Percentiles rank a stretch among this genome's conserved stretches.
These are phyloP conservation scores for Myiotriccus ornatus DNA, from an alignment of 2,797 vertebrate species.

Conservation along the genomic window DNA sequence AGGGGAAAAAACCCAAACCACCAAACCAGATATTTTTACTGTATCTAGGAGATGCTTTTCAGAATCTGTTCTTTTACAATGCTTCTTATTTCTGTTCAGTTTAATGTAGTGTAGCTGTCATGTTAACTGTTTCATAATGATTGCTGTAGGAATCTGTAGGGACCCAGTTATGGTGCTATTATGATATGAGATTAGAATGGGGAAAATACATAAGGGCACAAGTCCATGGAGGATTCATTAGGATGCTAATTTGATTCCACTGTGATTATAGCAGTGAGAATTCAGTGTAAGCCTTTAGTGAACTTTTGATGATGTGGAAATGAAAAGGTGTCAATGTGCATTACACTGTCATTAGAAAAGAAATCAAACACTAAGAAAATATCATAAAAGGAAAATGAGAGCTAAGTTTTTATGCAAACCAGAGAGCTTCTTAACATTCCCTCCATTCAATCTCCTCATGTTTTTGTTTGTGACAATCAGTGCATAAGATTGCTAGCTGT, in stretches of 20 bases:
- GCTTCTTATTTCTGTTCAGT: not conserved
- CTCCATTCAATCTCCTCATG: rapidly evolving
- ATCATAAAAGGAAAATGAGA: not conserved
- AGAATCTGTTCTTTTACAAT: not conserved
- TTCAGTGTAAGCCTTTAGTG: slow-evolving; percentile 38
- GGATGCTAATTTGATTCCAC: slow-evolving; percentile 50
- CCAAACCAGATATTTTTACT: not conserved
- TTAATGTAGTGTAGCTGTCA: not conserved
- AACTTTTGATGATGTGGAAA: slow-evolving; percentile 34
- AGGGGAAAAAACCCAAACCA: not conserved
- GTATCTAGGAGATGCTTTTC: slow-evolving; percentile 10
- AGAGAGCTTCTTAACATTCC: not conserved
- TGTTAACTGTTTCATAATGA: slow-evolving; percentile 46
- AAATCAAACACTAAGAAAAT: slow-evolving; percentile 2
- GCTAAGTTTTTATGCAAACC: not conserved
- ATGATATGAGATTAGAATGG: slow-evolving; percentile 38
- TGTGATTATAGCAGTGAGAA: slow-evolving; percentile 41
- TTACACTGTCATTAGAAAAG: not conserved
- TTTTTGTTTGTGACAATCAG: not conserved
- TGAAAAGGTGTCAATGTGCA: slow-evolving; percentile 28
- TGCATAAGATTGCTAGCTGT: not conserved
- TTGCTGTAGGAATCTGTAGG: slow-evolving; percentile 28
- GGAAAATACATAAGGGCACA: slow-evolving; percentile 25
- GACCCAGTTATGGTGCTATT: slow-evolving; percentile 49
- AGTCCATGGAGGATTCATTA: slow-evolving; percentile 51